These are phyloP conservation scores for Charadrius vociferus DNA, from an alignment of 2,113 vertebrate genomes.

Conservation along the genomic window DNA sequence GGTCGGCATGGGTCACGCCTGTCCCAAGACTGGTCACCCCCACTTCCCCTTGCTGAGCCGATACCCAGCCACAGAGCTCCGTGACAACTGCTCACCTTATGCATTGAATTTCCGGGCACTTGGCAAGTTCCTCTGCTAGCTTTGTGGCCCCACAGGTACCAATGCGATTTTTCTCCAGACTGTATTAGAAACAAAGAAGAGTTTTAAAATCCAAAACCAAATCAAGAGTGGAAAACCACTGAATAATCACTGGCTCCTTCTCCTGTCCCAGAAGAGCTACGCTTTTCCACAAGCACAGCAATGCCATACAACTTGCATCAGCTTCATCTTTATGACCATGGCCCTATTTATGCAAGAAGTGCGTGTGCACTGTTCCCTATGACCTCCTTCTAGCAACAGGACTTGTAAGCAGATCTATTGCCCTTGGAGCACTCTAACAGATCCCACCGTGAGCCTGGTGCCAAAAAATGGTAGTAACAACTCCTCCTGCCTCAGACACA, in stretches of 20 bases:
- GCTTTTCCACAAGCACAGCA: neutral
- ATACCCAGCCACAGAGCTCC: neutral
- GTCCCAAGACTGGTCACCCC: neutral
- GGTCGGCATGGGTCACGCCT: neutral
- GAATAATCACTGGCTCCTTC: neutral
- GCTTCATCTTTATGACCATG: neutral
- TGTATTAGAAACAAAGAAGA: conserved; percentile 17
- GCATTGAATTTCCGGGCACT: conserved; percentile 72
- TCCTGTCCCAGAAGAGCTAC: neutral
- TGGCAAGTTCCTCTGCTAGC: conserved; percentile 71
- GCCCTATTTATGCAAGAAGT: neutral
- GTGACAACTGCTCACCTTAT: conserved; percentile 78
- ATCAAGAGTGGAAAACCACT: neutral
- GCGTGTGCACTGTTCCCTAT: neutral
- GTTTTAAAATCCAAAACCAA: neutral
- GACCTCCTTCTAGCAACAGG: neutral
- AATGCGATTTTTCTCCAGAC: conserved; percentile 87
- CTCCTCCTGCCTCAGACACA: neutral
- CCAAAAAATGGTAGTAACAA: neutral
- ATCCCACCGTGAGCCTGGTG: neutral
- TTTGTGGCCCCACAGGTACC: conserved; percentile 72
- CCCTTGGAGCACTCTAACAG: neutral
- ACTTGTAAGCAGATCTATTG: neutral
- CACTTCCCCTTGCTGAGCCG: neutral
- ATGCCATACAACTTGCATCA: neutral